Evolutionary conservation across 2,888 invertebrate genomes (phyloP).

Genomic region (Isoperla grammatica): DNA sequence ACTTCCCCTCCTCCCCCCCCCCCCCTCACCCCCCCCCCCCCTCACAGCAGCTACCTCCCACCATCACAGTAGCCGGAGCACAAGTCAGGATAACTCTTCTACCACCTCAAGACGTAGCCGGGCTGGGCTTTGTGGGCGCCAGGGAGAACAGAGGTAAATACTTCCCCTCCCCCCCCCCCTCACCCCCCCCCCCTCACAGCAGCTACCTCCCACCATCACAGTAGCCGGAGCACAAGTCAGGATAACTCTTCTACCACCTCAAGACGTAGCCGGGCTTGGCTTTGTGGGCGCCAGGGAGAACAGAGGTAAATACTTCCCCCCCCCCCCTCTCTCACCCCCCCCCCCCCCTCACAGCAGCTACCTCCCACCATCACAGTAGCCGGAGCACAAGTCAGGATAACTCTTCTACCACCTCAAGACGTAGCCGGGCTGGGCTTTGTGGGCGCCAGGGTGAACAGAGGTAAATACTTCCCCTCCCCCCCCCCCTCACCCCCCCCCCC

Average conservation of each 20-base stretch:
- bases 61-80: constrained; percentile 38
- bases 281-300: constrained; percentile 38
- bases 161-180: too few species aligned
- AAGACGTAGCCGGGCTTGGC: constrained; percentile 31
- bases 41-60: constrained; percentile 18
- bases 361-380: constrained; percentile 37
- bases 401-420: constrained; percentile 37
- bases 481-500: too few species aligned
- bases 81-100: constrained; percentile 38
- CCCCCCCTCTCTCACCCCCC: too few species aligned
- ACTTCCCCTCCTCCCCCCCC: too few species aligned
- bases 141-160: constrained; percentile 35
- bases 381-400: constrained; percentile 37
- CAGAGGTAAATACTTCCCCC: too few species aligned
- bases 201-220: constrained; percentile 33
- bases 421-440: constrained; percentile 27
- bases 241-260: constrained; percentile 36
- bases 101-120: constrained; percentile 33
- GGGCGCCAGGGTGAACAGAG: constrained; percentile 38
- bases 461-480: too few species aligned
- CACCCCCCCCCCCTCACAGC: too few species aligned
- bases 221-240: constrained; percentile 38
- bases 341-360: background rate
- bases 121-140: constrained; percentile 35
- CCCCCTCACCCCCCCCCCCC: too few species aligned